Evolutionary conservation across 2,113 vertebrate genomes (phyloP).

Genomic region (Pelodiscus sinensis): DNA sequence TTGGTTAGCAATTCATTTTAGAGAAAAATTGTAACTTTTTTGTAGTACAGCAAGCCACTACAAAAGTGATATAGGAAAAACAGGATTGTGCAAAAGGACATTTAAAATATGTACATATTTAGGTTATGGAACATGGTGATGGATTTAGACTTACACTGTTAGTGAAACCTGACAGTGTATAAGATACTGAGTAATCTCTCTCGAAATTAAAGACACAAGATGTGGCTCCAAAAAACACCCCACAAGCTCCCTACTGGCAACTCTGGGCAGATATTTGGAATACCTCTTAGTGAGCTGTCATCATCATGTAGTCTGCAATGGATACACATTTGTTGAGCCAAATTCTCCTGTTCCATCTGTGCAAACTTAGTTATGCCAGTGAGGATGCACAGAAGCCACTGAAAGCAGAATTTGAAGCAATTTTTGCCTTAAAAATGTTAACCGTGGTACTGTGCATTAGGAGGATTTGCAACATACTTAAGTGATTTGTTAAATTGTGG

Average conservation of each 20-base stretch:
- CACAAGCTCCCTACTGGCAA: neutral
- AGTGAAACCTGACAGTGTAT: neutral
- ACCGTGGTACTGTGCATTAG: neutral
- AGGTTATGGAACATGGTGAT: neutral
- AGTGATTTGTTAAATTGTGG: neutral
- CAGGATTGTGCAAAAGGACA: neutral
- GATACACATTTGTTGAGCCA: neutral
- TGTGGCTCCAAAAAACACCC: neutral
- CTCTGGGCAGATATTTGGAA: neutral
- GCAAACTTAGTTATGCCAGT: neutral
- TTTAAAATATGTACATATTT: neutral
- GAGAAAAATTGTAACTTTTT: neutral
- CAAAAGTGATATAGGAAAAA: neutral
- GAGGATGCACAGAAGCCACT: neutral
- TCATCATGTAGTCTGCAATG: rapidly evolving
- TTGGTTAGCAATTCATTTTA: neutral
- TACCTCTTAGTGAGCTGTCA: neutral
- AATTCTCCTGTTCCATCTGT: neutral
- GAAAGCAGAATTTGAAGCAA: neutral
- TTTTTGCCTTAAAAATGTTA: neutral
- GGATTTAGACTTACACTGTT: neutral
- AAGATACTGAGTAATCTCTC: neutral
- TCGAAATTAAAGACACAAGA: neutral
- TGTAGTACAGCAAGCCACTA: neutral
- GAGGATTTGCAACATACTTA: neutral